These are phyloP conservation scores for Sula dactylatra DNA, from an alignment of 2,113 vertebrate species.

Conservation along the genomic window DNA sequence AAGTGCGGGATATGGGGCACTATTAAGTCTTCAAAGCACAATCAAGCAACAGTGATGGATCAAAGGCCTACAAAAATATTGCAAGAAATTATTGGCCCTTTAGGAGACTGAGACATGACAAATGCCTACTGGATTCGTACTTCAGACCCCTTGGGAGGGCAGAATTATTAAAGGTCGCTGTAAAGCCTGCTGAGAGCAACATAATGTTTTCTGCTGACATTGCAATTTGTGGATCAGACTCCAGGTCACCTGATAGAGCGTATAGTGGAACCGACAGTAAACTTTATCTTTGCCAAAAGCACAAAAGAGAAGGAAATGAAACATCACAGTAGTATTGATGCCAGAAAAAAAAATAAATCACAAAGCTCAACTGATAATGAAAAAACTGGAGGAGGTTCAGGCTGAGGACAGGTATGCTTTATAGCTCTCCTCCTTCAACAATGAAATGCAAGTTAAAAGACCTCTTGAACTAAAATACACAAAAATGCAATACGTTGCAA, in stretches of 20 bases:
- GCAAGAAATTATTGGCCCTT: conserved; percentile 10
- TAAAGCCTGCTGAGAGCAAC: conserved; percentile 40
- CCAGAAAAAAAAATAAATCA: neutral
- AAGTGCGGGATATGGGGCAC: conserved; percentile 5
- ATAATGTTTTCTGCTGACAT: conserved; percentile 12
- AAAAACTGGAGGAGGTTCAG: conserved; percentile 3
- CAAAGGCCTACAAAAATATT: conserved; percentile 42
- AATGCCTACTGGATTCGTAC: conserved; percentile 32
- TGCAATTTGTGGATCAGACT: neutral
- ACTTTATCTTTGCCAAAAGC: neutral
- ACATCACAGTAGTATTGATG: neutral
- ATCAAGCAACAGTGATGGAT: neutral
- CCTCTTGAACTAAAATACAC: neutral
- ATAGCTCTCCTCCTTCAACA: neutral
- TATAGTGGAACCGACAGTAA: neutral
- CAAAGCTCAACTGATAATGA: conserved; percentile 9
- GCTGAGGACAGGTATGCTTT: neutral
- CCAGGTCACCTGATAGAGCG: neutral
- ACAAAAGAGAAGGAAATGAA: conserved; percentile 53
- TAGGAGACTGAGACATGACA: neutral
- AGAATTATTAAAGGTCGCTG: neutral
- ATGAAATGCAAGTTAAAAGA: neutral
- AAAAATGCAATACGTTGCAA: neutral
- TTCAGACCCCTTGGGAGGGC: conserved; percentile 3
- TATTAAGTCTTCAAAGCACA: conserved; percentile 49